Percentiles rank a stretch among this genome's conserved stretches.
These are phyloP conservation scores for Rotaria socialis DNA, from an alignment of 2,888 invertebrate genomes.

Conservation along the genomic window DNA sequence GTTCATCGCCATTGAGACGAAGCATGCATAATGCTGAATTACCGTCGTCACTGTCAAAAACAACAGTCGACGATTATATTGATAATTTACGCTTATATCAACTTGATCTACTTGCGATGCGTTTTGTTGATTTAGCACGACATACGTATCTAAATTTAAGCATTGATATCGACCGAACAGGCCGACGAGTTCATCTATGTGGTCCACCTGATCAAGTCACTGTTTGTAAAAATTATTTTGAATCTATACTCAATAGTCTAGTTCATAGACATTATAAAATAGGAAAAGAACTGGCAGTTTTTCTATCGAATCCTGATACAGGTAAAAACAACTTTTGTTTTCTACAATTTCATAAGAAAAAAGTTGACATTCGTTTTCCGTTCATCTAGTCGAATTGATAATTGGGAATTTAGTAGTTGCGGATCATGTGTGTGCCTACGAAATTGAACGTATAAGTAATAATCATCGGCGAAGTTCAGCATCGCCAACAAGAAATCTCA, in stretches of 20 bases:
- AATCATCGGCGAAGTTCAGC: neutral
- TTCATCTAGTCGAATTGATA: constrained; percentile 16
- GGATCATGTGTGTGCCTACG: constrained; percentile 16
- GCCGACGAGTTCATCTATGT: neutral
- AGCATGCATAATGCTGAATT: neutral
- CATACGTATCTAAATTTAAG: neutral
- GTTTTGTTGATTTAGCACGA: constrained; percentile 23
- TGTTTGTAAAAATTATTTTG: constrained; percentile 36
- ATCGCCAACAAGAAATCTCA: neutral
- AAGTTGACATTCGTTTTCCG: no score
- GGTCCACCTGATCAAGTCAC: constrained; percentile 8
- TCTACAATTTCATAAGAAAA: no score
- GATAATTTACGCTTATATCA: constrained; percentile 28
- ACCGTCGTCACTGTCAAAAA: neutral
- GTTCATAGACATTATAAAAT: constrained; percentile 9
- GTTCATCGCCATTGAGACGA: neutral
- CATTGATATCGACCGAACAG: neutral
- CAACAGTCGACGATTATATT: neutral
- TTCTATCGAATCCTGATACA: constrained; percentile 12
- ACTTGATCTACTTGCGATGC: constrained; percentile 13
- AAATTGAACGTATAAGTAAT: constrained; percentile 10
- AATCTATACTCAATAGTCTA: neutral
- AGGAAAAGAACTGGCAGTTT: constrained; percentile 15
- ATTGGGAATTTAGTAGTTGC: neutral
- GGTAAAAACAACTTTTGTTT: neutral